Base-by-base conservation (phyloP, 2,113 vertebrate species). In the Connochaetes taurinus region DNA sequence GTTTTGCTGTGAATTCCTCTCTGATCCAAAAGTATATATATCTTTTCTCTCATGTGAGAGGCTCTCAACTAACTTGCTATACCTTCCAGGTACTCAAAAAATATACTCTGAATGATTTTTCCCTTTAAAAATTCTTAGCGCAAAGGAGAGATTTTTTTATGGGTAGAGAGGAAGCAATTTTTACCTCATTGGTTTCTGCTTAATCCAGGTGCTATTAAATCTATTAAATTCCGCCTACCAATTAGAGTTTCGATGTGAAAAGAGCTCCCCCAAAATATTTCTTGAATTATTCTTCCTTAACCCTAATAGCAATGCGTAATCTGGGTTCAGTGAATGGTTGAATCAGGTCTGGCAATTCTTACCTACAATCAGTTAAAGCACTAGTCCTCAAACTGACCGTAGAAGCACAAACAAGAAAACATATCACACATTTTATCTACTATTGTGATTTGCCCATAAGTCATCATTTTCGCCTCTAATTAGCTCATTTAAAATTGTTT, bases 181-280 rank as follows among this genome's bases (percentile, higher is more conserved):
- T 95, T 96, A 92, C 33, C 81, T 95, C 95, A 53, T 85, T 95
- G 47, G 74, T 86, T 95, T 94, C 94, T 96, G 93, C 82, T 91
- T 90, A 94, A 94, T 83, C 86, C 33, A 94, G 81, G 43, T 85
- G 81, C 57, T 88, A 16, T 60, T 82, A 90, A 96, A 89, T 95
- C 57, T 88, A 16, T 60, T 82, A 90, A 96, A 89, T 95, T 90
- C 50, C 36, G 27, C 84, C 74, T 92, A 64, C 74, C 88, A 13
- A 95, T 87, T 96, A 83, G 57, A 87, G 27, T 85, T 81, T 17
- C 19, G 45, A 17, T 67, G n/a, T 96, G 90, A 33, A 85, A 94
- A 92, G 82, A 71, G 10, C 36, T 86, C 40, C 71, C 21, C 60
- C 29, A 25, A 96, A 95, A 88, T 86, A 95, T 88, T 87, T 96